Evolutionary conservation across 2,797 vertebrate species (phyloP).

Genomic region (Crax fasciolata): DNA sequence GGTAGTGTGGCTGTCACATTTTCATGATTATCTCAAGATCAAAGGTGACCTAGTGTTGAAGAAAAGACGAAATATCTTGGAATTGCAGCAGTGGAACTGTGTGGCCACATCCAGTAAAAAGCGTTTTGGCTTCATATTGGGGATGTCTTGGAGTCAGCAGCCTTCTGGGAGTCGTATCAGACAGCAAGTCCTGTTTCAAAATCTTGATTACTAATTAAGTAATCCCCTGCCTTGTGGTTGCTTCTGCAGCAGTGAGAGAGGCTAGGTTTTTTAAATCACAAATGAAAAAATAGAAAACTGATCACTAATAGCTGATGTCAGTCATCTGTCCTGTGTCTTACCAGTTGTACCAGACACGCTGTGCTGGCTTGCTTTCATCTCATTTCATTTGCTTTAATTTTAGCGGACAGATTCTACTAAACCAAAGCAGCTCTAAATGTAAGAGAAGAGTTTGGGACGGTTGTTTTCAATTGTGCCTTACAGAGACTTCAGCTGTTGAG

Average conservation of each 20-base stretch:
- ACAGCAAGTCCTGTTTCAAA: neutral
- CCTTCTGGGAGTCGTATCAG: neutral
- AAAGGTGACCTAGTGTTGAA: slow-evolving; percentile 10
- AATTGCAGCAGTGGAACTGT: neutral
- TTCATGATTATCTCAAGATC: neutral
- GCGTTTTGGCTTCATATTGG: neutral
- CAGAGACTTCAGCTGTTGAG: neutral
- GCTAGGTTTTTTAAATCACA: neutral
- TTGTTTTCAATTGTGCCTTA: neutral
- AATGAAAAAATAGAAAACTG: neutral
- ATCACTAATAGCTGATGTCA: neutral
- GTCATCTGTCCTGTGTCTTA: neutral
- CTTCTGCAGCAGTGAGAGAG: slow-evolving; percentile 14
- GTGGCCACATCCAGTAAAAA: neutral
- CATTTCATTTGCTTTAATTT: neutral
- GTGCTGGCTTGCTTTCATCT: neutral
- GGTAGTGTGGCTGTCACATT: neutral
- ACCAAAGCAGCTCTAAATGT: neutral
- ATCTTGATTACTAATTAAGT: neutral
- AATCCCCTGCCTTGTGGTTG: neutral
- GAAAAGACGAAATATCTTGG: neutral
- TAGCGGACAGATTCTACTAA: neutral
- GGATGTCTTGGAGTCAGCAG: neutral
- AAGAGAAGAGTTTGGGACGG: neutral
- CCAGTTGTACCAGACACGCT: neutral